Conservation (phyloP, 2,797 vertebrate genomes). For the Falco peregrinus region DNA sequence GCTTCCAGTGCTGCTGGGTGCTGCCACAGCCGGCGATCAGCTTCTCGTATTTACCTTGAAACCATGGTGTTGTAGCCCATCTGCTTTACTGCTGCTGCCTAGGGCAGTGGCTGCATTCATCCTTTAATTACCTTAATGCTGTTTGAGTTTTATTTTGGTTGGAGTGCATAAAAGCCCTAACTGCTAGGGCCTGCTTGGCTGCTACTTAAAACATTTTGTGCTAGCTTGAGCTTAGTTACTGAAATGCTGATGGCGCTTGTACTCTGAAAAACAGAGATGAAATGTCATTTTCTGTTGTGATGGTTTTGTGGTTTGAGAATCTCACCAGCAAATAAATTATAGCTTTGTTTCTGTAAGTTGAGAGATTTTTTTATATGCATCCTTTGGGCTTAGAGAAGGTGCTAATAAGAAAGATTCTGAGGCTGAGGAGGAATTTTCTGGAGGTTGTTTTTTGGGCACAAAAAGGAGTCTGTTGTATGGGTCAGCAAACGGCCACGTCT, state of each 20-base stretch:
- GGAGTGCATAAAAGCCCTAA: neutral
- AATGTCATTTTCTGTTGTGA: neutral
- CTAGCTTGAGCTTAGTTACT: slow-evolving; percentile 19
- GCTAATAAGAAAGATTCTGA: neutral
- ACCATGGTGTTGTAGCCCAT: neutral
- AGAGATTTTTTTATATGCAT: neutral
- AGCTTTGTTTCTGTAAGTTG: neutral
- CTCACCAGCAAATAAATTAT: neutral
- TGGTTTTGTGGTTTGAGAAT: neutral
- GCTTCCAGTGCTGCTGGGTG: neutral
- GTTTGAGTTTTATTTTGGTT: slow-evolving; percentile 43
- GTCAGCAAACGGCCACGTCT: neutral
- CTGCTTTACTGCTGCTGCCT: neutral
- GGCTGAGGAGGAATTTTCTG: neutral
- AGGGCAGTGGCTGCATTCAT: neutral
- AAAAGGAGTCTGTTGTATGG: neutral
- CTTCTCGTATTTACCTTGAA: neutral
- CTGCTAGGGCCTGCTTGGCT: neutral
- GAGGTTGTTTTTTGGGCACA: neutral
- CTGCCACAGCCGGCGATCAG: neutral
- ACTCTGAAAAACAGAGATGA: neutral
- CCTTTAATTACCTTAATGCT: slow-evolving; percentile 31
- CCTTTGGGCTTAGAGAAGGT: neutral
- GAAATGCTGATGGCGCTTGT: slow-evolving; percentile 26
- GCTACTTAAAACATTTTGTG: neutral